Evolutionary conservation across 2,888 invertebrate genomes (phyloP), one percentile per base, ranked within the genome.

Genomic region (Pedicia rivosa): DNA sequence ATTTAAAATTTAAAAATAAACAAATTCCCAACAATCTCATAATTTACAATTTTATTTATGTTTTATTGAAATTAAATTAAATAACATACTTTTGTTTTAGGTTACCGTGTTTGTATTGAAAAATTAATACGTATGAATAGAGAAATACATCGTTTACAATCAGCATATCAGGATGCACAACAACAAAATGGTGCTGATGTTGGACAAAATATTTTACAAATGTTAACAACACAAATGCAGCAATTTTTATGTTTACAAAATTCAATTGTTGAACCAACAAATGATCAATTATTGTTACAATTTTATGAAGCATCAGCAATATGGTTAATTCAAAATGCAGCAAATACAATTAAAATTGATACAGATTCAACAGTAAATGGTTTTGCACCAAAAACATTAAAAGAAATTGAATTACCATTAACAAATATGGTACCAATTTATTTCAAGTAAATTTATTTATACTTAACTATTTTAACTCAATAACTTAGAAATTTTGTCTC

Each of bases 281-380:
- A 78, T 56, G 59, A 87, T 42, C 69, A 71, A 16, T 68, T 75
- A 47, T 59, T 83, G 43, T 67, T 81, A 44, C 72, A 78, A 40
- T 78, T 94, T 48, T 76, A 80, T 49, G 77, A 86, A 13, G 77
- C 80, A 10, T 79, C 90, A 1, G 75, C 86, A 35, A 72, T 74
- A 36, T 94, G 90, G 90, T 59, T 94, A 24, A 72, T 77, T 34
- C 87, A 91, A 55, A 72, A 90, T n/a, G 78, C 81, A 2, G 53
- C 76, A 12, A 62, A 76, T 31, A 44, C 54, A 3, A 48, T 59
- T 17, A 48, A 58, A 0, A 54, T 61, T 3, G 53, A 54, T 24
- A 52, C 50, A 16, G 53, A 59, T 17, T 38, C 44, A 26, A 53
- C 51, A 31, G 25, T 57, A 10, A 51, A 54, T 12, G 64, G 60